Evolutionary conservation across 2,888 invertebrate species (phyloP), one percentile per base, ranked within the genome.

Genomic region (Callyntrura guangdongensis): DNA sequence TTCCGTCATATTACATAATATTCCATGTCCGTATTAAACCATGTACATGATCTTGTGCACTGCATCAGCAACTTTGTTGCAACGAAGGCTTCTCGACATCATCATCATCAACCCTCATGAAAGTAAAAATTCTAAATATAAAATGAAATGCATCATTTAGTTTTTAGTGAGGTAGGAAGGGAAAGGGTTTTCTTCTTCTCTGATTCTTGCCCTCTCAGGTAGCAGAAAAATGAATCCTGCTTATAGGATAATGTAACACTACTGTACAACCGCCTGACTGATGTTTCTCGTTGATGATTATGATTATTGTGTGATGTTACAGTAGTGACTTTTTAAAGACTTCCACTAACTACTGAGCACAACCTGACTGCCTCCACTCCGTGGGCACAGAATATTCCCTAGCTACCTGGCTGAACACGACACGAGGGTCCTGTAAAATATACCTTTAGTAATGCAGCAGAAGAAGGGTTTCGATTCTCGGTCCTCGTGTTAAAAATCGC

Each of bases 221-320:
- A 88, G 88, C 88, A 82, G 82, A 88, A 86, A 88, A 59, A 45
- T 49, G 74, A 74, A 49, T 20, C 47, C 69, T 36, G 72, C 72
- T 49, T 77, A 77, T 53, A 12, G 20, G 77, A 77, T 77, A 49
- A 74, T 25, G 20, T 64, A 64, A 49, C 53, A 53, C 53, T 45
- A 77, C 49, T 77, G 47, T 47, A 56, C 86, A 22, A 82, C 89
- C 83, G 61, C 47, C 90, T 86, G 86, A 90, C 82, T 90, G 82
- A 90, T 90, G 86, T 82, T 86, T 86, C 86, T 45, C 11, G 59
- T 90, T 82, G 85, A 82, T 90, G 82, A 90, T 90, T 82, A 90
- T 90, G 90, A 90, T 90, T 90, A 81, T 77, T 81, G 72, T 79
- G 86, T 85, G 82, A 86, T 90, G 90, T 69, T 90, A 82, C 90